Evolutionary conservation across 2,888 invertebrate genomes (phyloP).

Genomic region (Thymelicus acteon): DNA sequence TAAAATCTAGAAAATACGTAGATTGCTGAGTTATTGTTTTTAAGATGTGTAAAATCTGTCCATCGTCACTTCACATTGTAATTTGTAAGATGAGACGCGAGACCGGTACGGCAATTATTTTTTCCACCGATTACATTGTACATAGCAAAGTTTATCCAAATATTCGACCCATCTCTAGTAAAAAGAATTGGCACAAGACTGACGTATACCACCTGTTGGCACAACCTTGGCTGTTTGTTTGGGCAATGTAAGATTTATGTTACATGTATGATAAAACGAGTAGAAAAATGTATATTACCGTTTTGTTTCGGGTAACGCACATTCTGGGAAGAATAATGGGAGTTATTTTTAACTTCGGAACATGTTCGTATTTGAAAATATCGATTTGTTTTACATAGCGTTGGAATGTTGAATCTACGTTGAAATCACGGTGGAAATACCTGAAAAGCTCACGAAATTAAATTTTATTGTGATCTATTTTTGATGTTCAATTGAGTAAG

Average conservation of each 20-base stretch:
- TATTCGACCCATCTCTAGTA: constrained; percentile 5
- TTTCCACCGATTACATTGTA: too few species aligned
- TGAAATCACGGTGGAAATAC: background rate
- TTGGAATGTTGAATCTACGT: background rate
- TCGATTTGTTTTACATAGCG: constrained; percentile 5
- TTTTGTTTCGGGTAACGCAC: constrained; percentile 22
- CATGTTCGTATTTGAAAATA: constrained; percentile 2
- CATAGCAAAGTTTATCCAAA: background rate
- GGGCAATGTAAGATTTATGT: constrained; percentile 30
- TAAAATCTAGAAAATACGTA: too few species aligned
- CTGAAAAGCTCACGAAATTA: too few species aligned
- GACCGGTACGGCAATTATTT: too few species aligned
- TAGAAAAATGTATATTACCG: constrained; percentile 27
- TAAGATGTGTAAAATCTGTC: too few species aligned
- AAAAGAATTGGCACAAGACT: constrained; percentile 39
- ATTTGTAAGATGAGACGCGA: too few species aligned
- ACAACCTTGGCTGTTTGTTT: constrained; percentile 30
- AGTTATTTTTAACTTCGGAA: constrained; percentile 8
- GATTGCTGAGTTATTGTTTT: too few species aligned
- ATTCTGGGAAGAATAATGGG: constrained; percentile 22
- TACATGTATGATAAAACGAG: constrained; percentile 22
- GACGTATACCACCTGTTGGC: constrained; percentile 41
- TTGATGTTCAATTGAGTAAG: background rate
- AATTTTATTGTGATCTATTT: background rate
- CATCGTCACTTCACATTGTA: too few species aligned